A percentile compares a stretch with the other conserved stretches of the same genome.
These are phyloP conservation scores for Cochlearius cochlearius DNA, from an alignment of 2,113 vertebrate genomes.

Conservation along the genomic window DNA sequence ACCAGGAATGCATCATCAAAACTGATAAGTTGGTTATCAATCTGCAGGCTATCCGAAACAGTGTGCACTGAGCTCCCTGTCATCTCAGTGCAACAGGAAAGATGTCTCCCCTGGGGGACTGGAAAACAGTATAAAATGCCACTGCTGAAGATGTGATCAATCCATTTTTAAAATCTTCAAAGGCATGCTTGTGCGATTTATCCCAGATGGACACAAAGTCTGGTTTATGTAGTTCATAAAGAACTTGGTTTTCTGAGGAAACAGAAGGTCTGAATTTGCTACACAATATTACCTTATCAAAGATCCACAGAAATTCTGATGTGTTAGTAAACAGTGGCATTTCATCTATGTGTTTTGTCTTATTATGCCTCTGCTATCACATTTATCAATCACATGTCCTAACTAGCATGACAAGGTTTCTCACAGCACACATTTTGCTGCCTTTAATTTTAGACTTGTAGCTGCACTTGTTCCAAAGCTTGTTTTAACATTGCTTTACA, in stretches of 20 bases:
- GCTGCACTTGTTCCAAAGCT: neutral
- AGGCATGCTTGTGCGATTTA: neutral
- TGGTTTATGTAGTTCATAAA: neutral
- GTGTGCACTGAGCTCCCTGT: neutral
- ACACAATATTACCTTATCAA: neutral
- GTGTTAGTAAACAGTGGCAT: neutral
- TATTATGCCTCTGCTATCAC: neutral
- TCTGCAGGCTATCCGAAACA: neutral
- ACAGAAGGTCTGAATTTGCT: neutral
- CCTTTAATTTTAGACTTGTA: neutral
- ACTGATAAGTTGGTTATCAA: neutral
- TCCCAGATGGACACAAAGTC: neutral
- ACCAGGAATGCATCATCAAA: neutral
- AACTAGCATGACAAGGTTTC: neutral
- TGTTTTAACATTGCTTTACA: neutral
- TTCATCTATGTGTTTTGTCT: neutral
- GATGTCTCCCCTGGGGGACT: neutral
- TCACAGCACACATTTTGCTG: neutral
- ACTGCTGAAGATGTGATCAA: neutral
- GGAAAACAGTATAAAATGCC: neutral
- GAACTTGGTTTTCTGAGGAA: neutral
- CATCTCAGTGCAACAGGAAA: neutral
- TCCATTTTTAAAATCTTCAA: neutral
- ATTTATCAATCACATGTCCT: neutral
- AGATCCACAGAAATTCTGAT: neutral